Percentiles rank a stretch among this genome's conserved stretches.
phyloP scores from a whole-genome alignment of 2,113 vertebrate genomes.

The Hymenochirus boettgeri region DNA sequence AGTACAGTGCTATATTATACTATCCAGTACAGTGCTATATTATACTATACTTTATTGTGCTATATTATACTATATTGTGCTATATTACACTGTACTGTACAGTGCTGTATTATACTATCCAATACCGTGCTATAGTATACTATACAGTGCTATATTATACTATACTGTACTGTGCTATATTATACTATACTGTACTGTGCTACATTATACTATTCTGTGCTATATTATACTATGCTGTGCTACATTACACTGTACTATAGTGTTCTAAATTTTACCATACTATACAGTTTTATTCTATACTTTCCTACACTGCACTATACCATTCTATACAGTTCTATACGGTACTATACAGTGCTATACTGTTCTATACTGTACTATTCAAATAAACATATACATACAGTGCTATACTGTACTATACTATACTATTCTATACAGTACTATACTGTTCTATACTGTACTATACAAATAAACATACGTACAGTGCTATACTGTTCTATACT shows the following conservation, averaged over 20 bases:
- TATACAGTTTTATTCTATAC: neutral
- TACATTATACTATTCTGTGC: neutral
- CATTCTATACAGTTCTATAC: too few species aligned
- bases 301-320: too few species aligned
- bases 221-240: neutral
- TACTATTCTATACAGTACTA: too few species aligned
- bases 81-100: neutral
- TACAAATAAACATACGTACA: too few species aligned
- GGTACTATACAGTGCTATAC: too few species aligned
- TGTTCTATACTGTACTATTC: too few species aligned
- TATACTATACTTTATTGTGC: too few species aligned
- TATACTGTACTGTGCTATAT: neutral
- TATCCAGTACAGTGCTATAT: neutral
- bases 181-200: neutral
- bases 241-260: neutral
- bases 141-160: neutral
- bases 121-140: neutral
- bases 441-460: too few species aligned
- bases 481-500: too few species aligned
- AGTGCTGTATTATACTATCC: neutral
- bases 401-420: too few species aligned
- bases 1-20: neutral
- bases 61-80: neutral
- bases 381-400: too few species aligned
- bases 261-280: neutral